Base-by-base conservation (phyloP, 1,140 invertebrate species). In the Pemphigus obesinymphae region DNA sequence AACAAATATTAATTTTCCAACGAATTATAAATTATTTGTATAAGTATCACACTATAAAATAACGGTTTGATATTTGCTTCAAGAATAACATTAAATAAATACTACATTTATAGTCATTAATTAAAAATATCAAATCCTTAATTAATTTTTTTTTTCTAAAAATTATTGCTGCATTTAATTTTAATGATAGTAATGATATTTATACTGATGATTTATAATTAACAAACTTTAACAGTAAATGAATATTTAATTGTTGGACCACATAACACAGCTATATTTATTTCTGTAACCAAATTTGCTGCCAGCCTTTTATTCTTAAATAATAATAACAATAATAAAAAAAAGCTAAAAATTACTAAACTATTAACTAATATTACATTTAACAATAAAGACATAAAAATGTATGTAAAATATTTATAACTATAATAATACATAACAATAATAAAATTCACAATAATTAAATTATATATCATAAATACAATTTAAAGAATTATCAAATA, bases 401-500 rank as follows among this genome's bases (percentile, higher is more conserved):
- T 73, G 43, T 73, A 73, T 73, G 70, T 73, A 73, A 73, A 73
- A 73, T 73, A 73, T 73, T 50, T 50, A 50, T 50, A 73, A 31
- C 70, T 73, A 50, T 73, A 73, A 73, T 73, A 73, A 31, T 50
- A 73, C 45, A 50, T 73, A 73, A 73, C 70, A 73, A 73, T 73
- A 73, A n/a, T n/a, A n/a, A n/a, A n/a, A 50, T 50, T 50, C 45
- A 73, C 26, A 26, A 73, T 31, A 50, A 70, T 29, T 70, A 15
- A 70, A 45, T 45, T 31, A 48, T 70, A 15, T 43, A 20, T 72
- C 45, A 26, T 73, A 73, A 73, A 50, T 73, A 73, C 43, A 50
- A 73, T 73, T 73, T 31, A 50, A 73, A 73, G 43, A 73, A 73
- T 73, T 31, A 31, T 73, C 26, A 48, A 48, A 17, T 70, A 43